Conservation (phyloP, 2,113 vertebrate genomes). For the Lamprotornis superbus region DNA sequence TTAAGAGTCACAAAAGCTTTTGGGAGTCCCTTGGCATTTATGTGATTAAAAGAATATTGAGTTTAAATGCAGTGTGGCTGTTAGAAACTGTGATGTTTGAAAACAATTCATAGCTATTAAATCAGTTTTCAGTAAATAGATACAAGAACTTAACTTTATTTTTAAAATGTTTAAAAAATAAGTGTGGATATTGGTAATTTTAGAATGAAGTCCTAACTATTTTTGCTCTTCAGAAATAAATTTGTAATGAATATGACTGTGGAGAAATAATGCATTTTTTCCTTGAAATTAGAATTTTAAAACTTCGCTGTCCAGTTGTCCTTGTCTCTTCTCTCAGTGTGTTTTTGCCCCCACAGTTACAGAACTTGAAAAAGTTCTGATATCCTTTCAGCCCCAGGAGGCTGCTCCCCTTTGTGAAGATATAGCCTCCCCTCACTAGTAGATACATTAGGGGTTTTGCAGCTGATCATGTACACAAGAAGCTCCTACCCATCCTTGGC, state of each 20-base stretch:
- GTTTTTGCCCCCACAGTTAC: not conserved
- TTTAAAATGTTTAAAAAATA: not conserved
- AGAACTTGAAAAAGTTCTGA: not conserved
- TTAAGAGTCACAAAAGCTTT: conserved; percentile 46
- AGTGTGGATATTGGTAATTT: not conserved
- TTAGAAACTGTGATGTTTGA: conserved; percentile 43
- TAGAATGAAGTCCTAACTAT: not conserved
- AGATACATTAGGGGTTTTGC: not conserved
- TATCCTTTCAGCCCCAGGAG: not conserved
- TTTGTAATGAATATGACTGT: not conserved
- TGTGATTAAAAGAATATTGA: conserved; percentile 52
- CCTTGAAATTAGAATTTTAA: not conserved
- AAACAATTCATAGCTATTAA: conserved; percentile 23
- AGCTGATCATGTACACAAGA: not conserved
- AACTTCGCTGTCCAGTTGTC: not conserved
- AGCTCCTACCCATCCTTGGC: not conserved
- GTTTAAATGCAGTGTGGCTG: conserved; percentile 50
- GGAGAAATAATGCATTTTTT: not conserved
- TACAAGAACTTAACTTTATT: not conserved
- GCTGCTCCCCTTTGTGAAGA: not conserved
- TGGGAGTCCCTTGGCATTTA: conserved; percentile 61
- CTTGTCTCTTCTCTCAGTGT: not conserved
- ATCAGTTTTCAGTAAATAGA: not conserved
- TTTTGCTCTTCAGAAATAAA: not conserved
- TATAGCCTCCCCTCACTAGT: not conserved